Evolutionary conservation across 2,113 vertebrate genomes (phyloP).

Genomic region (Sterrhoptilus dennistouni): DNA sequence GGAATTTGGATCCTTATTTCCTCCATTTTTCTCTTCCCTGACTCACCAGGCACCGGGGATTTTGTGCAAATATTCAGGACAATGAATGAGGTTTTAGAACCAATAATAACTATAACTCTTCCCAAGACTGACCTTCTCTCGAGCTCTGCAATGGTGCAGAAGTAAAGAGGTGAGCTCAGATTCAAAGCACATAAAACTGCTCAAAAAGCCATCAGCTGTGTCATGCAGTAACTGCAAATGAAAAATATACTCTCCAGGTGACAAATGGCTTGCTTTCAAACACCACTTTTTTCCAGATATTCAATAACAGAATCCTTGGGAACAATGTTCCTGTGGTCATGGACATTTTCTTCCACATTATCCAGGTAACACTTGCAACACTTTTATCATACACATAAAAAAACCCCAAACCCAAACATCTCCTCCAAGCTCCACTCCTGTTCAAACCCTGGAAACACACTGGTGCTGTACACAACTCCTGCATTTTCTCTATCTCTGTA

Average conservation of each 20-base stretch:
- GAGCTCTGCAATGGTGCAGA: neutral
- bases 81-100: neutral
- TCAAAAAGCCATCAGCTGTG: neutral
- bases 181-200: neutral
- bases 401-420: neutral
- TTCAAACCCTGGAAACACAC: accelerated
- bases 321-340: neutral
- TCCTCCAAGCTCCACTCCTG: neutral
- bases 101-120: neutral
- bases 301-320: neutral
- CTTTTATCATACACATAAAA: neutral
- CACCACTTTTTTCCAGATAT: neutral
- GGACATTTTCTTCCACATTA: neutral
- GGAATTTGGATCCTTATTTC: neutral
- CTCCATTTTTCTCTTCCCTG: neutral
- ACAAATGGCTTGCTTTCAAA: slow-evolving; percentile 9
- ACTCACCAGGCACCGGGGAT: neutral
- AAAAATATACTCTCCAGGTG: neutral
- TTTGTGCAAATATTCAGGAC: neutral
- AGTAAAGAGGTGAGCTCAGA: neutral
- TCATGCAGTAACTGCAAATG: neutral
- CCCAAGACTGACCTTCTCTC: neutral
- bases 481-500: no score
- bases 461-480: neutral
- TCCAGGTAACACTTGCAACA: neutral